Percentiles rank a stretch among this genome's conserved stretches.
Conservation (phyloP, 1,140 invertebrate species). For the Trachymyrmex cornetzi region DNA sequence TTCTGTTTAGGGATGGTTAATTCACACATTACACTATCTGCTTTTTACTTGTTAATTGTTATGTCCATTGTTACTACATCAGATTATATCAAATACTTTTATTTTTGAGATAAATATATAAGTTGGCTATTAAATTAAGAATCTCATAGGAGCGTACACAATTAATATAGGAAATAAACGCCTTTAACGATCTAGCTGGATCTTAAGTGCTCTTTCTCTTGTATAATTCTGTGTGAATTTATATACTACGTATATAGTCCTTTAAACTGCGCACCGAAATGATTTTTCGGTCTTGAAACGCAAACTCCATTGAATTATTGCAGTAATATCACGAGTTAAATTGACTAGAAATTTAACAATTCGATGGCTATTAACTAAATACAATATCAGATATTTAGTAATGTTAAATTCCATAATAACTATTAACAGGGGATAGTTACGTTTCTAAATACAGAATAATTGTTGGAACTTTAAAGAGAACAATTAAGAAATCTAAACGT, state of each 20-base stretch:
- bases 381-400: neutral
- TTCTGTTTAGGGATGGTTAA: constrained; percentile 10
- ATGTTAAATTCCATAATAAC: neutral
- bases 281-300: too few species aligned
- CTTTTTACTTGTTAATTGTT: constrained; percentile 18
- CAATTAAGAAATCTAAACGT: constrained; percentile 28
- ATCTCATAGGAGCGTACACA: too few species aligned
- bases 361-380: neutral
- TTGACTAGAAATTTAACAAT: too few species aligned
- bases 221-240: too few species aligned
- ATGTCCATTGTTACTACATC: too few species aligned
- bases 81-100: neutral
- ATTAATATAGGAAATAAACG: too few species aligned
- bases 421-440: neutral
- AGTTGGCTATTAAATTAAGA: neutral
- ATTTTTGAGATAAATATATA: neutral
- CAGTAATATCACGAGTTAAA: too few species aligned
- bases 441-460: constrained; percentile 18
- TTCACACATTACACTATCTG: neutral
- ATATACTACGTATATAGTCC: too few species aligned
- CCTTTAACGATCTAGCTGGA: too few species aligned
- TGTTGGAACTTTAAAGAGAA: neutral
- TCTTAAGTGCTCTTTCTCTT: too few species aligned
- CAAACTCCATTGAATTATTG: too few species aligned
- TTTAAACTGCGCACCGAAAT: too few species aligned